Conservation (phyloP, 2,888 invertebrate genomes). For the Trissolcus brochymenae region DNA sequence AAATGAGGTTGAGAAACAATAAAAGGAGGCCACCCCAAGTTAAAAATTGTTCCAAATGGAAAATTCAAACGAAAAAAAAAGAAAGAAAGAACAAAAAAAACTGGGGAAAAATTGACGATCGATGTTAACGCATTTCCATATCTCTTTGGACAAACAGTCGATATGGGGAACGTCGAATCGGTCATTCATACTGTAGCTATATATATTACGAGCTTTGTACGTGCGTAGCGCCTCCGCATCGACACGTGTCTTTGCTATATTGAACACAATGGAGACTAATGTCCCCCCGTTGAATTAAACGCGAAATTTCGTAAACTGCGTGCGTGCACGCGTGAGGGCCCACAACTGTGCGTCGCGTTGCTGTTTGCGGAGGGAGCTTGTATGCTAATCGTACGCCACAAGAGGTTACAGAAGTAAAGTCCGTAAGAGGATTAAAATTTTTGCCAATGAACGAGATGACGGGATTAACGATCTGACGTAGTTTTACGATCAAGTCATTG, state of each 20-base stretch:
- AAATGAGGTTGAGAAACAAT: neutral
- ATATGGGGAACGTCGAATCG: constrained; percentile 26
- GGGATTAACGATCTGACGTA: constrained; percentile 58
- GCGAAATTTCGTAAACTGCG: constrained; percentile 57
- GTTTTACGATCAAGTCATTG: constrained; percentile 60
- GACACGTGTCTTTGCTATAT: constrained; percentile 49
- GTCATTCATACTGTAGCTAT: constrained; percentile 44
- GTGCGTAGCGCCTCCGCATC: constrained; percentile 39
- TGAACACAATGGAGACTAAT: constrained; percentile 51
- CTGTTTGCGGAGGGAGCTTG: constrained; percentile 62
- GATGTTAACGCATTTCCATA: constrained; percentile 43
- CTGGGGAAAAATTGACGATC: neutral
- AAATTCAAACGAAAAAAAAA: neutral
- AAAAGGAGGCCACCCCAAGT: neutral
- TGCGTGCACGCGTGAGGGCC: constrained; percentile 26
- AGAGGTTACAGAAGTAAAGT: constrained; percentile 63
- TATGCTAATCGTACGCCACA: constrained; percentile 67
- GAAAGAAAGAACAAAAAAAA: neutral
- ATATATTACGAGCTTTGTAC: constrained; percentile 33
- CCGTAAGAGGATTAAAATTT: constrained; percentile 64
- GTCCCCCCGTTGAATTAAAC: constrained; percentile 54
- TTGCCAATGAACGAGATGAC: constrained; percentile 48
- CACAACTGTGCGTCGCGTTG: constrained; percentile 34
- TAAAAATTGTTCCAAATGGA: neutral
- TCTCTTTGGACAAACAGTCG: constrained; percentile 38